These are phyloP conservation scores for Dendropsophus ebraccatus DNA, from an alignment of 2,113 vertebrate species.

Conservation along the genomic window DNA sequence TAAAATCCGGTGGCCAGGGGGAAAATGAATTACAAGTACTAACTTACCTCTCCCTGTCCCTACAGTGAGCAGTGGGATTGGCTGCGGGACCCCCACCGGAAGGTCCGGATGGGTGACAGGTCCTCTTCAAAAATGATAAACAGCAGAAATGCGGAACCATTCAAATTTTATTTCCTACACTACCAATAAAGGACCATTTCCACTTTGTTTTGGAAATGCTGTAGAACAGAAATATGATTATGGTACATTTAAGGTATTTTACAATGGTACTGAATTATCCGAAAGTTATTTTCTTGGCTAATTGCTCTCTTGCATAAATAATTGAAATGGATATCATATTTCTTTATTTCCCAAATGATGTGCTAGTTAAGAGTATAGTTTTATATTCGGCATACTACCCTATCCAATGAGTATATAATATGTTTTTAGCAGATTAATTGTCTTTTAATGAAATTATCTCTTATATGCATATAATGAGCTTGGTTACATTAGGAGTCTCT, in stretches of 20 bases:
- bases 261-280: background rate
- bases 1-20: no score
- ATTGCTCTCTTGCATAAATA: slow-evolving; percentile 31
- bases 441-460: slow-evolving; percentile 41
- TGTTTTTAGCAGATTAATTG: slow-evolving; percentile 21
- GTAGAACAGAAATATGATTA: background rate
- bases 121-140: background rate
- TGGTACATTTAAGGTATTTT: background rate
- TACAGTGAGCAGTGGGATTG: no score
- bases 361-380: background rate
- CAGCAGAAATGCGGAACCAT: background rate
- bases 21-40: no score
- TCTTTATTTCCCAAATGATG: slow-evolving; percentile 34
- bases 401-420: slow-evolving; percentile 33
- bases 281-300: slow-evolving; percentile 11
- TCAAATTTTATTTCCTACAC: background rate
- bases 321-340: slow-evolving; percentile 27
- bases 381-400: background rate
- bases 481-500: slow-evolving; percentile 16
- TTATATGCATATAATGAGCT: slow-evolving; percentile 25
- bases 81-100: no score
- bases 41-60: no score
- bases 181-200: background rate
- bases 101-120: background rate
- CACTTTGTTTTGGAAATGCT: background rate